A percentile compares a stretch with the other conserved stretches of the same genome.
These are phyloP conservation scores for Borostomias antarcticus DNA, from an alignment of 2,797 vertebrate species.

Conservation along the genomic window DNA sequence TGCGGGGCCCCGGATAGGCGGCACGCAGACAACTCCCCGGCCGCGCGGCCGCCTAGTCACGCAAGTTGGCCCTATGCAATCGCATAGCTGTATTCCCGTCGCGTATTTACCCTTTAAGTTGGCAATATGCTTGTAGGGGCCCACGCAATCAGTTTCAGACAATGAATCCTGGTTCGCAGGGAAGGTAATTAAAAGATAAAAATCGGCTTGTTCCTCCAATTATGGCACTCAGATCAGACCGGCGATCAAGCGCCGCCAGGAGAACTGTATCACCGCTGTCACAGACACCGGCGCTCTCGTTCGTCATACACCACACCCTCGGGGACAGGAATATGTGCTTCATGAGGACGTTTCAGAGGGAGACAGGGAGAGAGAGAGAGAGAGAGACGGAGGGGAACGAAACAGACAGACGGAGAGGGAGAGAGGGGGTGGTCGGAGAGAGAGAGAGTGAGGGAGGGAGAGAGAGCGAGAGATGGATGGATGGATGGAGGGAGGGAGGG, in stretches of 20 bases:
- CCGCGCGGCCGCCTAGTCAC: too few species aligned
- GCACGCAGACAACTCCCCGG: too few species aligned
- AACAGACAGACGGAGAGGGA: not conserved
- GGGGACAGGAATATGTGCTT: too few species aligned
- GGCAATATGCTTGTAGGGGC: conserved; percentile 73
- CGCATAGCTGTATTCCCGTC: conserved; percentile 59
- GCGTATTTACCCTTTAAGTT: conserved; percentile 62
- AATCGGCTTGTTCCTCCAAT: conserved; percentile 66
- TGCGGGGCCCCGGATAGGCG: too few species aligned
- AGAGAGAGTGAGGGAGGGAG: not conserved
- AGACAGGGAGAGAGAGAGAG: not conserved
- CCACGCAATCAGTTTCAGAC: conserved; percentile 67
- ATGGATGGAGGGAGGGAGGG: not conserved
- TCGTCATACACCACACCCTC: too few species aligned
- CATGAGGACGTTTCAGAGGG: too few species aligned
- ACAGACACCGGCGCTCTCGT: conserved; percentile 33
- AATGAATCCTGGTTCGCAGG: conserved; percentile 60
- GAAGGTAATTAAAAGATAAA: conserved; percentile 79
- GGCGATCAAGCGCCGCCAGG: conserved; percentile 41
- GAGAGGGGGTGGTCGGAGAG: not conserved
- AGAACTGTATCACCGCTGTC: conserved; percentile 14
- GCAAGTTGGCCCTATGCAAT: too few species aligned
- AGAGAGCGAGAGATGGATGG: not conserved
- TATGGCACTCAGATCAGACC: too few species aligned
- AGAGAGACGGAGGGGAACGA: not conserved